Evolutionary conservation across 2,797 vertebrate species (phyloP), one percentile per base, ranked within the genome.

Genomic region (Gallirallus australis): DNA sequence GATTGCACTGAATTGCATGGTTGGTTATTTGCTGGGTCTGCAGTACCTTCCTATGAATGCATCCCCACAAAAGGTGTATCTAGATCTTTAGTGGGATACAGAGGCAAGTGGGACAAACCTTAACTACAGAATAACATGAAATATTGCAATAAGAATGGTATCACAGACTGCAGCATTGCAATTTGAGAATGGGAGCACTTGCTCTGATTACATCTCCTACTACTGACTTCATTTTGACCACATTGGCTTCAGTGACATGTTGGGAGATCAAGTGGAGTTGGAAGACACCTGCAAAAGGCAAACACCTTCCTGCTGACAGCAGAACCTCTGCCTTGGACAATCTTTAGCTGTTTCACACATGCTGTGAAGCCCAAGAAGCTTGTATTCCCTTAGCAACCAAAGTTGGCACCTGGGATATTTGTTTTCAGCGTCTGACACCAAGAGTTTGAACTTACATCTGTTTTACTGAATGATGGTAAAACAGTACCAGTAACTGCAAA

Each of bases 331-430:
- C 78, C 78, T 90, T 90, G 93, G 94, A 93, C 78, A 84, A 21
- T 84, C 73, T 87, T 63, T 86, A 70, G 68, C 81, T 92, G 78
- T 95, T 89, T 82, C 83, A 93, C 65, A 61, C 73, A 37, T 21
- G 64, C 85, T 82, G 90, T n/a, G 90, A 92, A 90, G 79, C 92
- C 90, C 88, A 79, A 77, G 71, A 90, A 88, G 78, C 95, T 91
- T 70, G 20, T 64, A 97, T 97, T 96, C 94, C 86, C 93, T 86
- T 96, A 96, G 95, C 95, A 97, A 97, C 95, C 92, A 56, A 93
- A 95, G 93, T 92, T 97, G 97, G 97, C 96, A 97, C 96, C 93
- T 97, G 97, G 94, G 96, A 80, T 97, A 94, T 96, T 97, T 96
- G 95, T 97, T 97, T 97, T 97, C 97, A 94, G 83, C 4, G 3